Evolutionary conservation across 1,140 invertebrate genomes (phyloP).

Genomic region (Brachionus paranguensis): DNA sequence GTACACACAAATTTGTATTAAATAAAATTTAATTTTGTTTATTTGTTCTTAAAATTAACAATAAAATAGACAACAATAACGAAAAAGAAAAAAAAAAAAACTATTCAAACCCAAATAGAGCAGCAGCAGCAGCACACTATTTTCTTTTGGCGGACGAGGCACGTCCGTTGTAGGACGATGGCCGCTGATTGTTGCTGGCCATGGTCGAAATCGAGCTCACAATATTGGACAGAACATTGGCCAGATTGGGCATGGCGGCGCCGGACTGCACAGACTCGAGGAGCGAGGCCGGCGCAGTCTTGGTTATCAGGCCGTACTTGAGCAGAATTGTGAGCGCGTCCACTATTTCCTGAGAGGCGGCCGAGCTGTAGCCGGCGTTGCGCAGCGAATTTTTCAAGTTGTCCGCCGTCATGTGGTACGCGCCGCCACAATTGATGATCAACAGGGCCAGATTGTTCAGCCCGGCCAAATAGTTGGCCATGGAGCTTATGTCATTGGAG

Average conservation of each 20-base stretch:
- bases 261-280: neutral
- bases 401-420: conserved; percentile 21
- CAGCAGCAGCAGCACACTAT: neutral
- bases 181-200: neutral
- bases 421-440: conserved; percentile 31
- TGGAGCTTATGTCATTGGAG: conserved; percentile 11
- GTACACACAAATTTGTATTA: neutral
- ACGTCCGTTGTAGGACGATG: neutral
- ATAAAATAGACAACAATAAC: neutral
- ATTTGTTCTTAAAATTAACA: neutral
- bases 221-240: neutral
- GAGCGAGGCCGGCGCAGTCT: neutral
- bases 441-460: conserved; percentile 25
- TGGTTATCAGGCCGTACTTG: conserved; percentile 24
- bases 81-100: neutral
- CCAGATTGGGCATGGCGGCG: neutral
- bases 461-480: conserved; percentile 1
- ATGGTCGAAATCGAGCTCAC: neutral
- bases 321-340: neutral
- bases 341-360: neutral
- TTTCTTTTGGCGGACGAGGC: neutral
- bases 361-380: conserved; percentile 12
- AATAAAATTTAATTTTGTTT: neutral
- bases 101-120: neutral
- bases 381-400: conserved; percentile 2